These are phyloP conservation scores for Syngnathus typhle DNA, from an alignment of 2,113 vertebrate species.

Conservation along the genomic window DNA sequence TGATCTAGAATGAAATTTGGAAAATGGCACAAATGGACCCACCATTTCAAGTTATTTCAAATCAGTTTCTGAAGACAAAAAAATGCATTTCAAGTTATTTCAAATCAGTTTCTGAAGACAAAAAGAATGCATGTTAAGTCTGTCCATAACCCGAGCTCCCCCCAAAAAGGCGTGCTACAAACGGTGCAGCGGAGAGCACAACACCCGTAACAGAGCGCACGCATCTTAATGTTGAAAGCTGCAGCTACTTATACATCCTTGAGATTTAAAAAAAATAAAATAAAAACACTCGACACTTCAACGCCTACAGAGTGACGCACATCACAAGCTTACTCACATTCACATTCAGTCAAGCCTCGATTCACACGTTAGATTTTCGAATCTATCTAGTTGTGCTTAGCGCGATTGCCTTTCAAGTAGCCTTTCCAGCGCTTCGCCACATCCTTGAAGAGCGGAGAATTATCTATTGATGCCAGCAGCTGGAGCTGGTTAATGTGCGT, in stretches of 20 bases:
- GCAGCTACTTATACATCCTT: conserved; percentile 37
- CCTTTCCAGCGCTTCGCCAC: conserved; percentile 91
- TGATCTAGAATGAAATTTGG: not conserved
- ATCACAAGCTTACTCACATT: conserved; percentile 1
- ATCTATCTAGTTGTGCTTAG: conserved; percentile 90
- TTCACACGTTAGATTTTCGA: not conserved
- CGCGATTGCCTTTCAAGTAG: conserved; percentile 88
- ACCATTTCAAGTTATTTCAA: not conserved
- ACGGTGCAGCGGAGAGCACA: conserved; percentile 45
- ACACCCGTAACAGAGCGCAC: conserved; percentile 45
- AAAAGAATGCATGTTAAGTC: conserved; percentile 1
- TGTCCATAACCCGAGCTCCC: conserved; percentile 58
- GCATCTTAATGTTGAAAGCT: conserved; percentile 24
- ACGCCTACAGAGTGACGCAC: conserved; percentile 11
- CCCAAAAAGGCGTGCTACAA: conserved; percentile 43
- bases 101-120: not conserved
- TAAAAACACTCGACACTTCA: not conserved
- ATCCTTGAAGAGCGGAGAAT: conserved; percentile 85
- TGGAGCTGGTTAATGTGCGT: conserved; percentile 99
- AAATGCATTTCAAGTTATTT: not conserved
- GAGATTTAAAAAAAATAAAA: not conserved
- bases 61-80: not conserved
- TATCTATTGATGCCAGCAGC: conserved; percentile 85
- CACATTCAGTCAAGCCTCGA: conserved; percentile 14
- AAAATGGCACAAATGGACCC: not conserved